Evolutionary conservation across 2,797 vertebrate species (phyloP), one percentile per base, ranked within the genome.

Genomic region (Mus spretus): DNA sequence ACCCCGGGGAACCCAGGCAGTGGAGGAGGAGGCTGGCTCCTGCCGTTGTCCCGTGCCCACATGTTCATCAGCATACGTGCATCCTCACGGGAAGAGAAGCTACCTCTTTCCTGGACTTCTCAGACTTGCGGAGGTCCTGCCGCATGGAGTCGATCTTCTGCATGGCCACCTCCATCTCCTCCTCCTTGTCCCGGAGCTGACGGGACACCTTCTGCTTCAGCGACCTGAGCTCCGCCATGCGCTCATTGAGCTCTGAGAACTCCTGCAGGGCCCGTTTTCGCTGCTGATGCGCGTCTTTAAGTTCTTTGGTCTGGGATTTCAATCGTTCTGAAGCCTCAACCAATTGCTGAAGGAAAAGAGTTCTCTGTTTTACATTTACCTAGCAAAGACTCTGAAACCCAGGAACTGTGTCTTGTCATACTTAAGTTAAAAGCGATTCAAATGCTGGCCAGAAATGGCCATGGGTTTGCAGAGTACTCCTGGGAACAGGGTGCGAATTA

Each of bases 221-320:
- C 2, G 99, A 99, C 59, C 99, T 99, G 80, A 99, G 98, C 92
- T 99, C 99, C 0, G 99, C 99, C 99, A 99, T 98, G 96, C 99
- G 99, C 97, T 99, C 99, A 0, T 99, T 99, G 91, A 99, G 98
- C 86, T 99, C 99, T 0, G 99, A 99, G 97, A 99, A 99, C 98
- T 99, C 99, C 98, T 99, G 99, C 98, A 99, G 98, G 31, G 99
- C 99, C 96, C 99, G 94, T 97, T 99, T 99, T 61, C 99, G 98
- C 97, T 99, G 99, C 11, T 99, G 99, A 95, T 99, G 99, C 0
- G 99, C 99, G 85, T 99, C 99, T 97, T 99, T 99, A 97, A 99
- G 96, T 97, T 99, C 99, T 98, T 99, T 99, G 19, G 99, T 99
- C 97, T 99, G 99, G 31, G 97, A 98, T 93, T 99, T 99, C 94